Conservation (phyloP, 2,888 invertebrate genomes). For the Teleogryllus oceanicus region DNA sequence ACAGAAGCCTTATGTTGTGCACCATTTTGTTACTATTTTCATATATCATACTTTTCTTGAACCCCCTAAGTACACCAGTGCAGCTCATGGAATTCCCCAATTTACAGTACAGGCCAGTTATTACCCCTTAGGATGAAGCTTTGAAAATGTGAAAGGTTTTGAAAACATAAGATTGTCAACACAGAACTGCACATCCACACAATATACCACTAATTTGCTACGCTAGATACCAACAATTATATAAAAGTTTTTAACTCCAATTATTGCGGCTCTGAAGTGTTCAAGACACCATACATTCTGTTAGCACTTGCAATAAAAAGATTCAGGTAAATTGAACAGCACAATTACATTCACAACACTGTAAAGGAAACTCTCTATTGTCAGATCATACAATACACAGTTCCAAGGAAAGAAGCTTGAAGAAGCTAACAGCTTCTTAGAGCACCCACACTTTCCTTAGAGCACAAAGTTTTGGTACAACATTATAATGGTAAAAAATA, state of each 20-base stretch:
- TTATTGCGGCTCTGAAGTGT: conserved; percentile 10
- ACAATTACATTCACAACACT: background rate
- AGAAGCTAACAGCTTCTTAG: background rate
- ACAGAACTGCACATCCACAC: conserved; percentile 18
- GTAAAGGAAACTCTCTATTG: background rate
- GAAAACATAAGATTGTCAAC: conserved; percentile 7
- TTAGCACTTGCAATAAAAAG: conserved; percentile 6
- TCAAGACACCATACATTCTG: background rate
- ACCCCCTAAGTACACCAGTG: background rate
- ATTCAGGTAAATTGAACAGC: conserved; percentile 10
- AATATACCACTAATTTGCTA: background rate
- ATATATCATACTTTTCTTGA: background rate
- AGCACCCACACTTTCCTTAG: background rate
- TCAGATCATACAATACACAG: background rate
- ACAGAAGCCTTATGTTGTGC: background rate
- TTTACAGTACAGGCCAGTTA: too few species aligned
- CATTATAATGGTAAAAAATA: conserved; percentile 18
- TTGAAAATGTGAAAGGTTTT: background rate
- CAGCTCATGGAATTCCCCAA: background rate
- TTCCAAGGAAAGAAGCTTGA: background rate
- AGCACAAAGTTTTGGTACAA: conserved; percentile 2
- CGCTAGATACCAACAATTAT: background rate
- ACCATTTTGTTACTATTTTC: background rate
- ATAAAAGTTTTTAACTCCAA: background rate
- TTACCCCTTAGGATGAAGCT: too few species aligned